Base-by-base conservation (phyloP, 2,113 vertebrate genomes). In the Alligator sinensis region DNA sequence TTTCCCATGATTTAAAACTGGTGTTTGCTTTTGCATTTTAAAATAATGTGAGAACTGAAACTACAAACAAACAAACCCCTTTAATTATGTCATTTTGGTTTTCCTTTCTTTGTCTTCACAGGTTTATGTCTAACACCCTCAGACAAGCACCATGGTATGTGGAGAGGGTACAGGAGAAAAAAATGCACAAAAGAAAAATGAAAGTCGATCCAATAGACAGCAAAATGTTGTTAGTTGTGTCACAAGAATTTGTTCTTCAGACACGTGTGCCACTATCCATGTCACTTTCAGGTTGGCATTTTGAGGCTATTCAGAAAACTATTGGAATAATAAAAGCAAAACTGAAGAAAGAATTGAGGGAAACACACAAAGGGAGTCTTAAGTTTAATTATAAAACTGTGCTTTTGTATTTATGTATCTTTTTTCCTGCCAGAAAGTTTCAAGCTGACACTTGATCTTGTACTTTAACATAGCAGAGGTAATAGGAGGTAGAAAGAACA, bases 261-360 rank as follows among this genome's bases (percentile, higher is more conserved):
- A 84, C 93, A 92, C 77, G 89, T 96, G 95, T 95, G 90, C 90
- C 93, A 95, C 94, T 83, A 58, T 89, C 86, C 94, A 89, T 96
- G 96, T 95, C 96, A 96, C 92, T 72, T 96, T 95, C 96, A 94
- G 92, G 94, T 95, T 96, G 89, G 87, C 92, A 80, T 94, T 94
- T 86, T 89, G 82, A 80, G 85, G 94, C 34, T 94, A 96, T 95
- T 91, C 70, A 86, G 85, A 95, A 96, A 77, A 91, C 93, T 97
- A 95, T 94, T 96, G 96, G 87, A 95, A 95, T 89, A 95, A 96
- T 95, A 77, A 34, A 77, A 86, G 90, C 68, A 70, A 83, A 92
- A 92, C 74, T 95, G 68, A 2, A 94, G 94, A 86, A 95, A 84
- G 80, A 94, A n/a, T 94, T 89, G 89, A 95, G 94, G 85, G 87